Evolutionary conservation across 2,113 vertebrate genomes (phyloP).

Genomic region (Cyanoramphus novaezelandiae): DNA sequence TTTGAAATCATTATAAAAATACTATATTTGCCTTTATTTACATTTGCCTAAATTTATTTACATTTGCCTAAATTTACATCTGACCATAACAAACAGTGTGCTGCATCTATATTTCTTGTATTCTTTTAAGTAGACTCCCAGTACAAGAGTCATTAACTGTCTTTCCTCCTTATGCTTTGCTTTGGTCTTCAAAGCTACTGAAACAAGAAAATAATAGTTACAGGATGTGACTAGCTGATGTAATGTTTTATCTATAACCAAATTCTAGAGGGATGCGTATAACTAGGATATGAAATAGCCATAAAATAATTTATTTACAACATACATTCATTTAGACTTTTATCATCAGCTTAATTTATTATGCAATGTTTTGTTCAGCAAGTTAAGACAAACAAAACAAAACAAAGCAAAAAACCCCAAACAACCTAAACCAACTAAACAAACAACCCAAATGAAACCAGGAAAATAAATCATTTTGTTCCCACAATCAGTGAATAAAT

Average conservation of each 20-base stretch:
- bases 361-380: background rate
- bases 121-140: background rate
- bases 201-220: background rate
- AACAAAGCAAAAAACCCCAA: background rate
- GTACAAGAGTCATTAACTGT: background rate
- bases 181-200: background rate
- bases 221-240: background rate
- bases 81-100: background rate
- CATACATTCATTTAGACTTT: background rate
- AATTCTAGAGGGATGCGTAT: background rate
- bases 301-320: background rate
- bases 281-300: background rate
- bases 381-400: background rate
- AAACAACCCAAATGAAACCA: background rate
- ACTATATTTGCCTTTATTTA: background rate
- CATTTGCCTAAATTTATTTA: too few relatives aligned
- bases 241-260: background rate
- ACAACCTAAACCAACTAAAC: background rate
- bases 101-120: background rate
- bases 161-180: background rate
- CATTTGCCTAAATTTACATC: background rate
- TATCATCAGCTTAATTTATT: background rate
- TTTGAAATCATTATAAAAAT: background rate
- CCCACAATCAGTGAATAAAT: background rate
- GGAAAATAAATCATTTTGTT: slow-evolving; percentile 49